Evolutionary conservation across 1,140 invertebrate genomes (phyloP), one percentile per base, ranked within the genome.

Genomic region (Plutomurus gul): DNA sequence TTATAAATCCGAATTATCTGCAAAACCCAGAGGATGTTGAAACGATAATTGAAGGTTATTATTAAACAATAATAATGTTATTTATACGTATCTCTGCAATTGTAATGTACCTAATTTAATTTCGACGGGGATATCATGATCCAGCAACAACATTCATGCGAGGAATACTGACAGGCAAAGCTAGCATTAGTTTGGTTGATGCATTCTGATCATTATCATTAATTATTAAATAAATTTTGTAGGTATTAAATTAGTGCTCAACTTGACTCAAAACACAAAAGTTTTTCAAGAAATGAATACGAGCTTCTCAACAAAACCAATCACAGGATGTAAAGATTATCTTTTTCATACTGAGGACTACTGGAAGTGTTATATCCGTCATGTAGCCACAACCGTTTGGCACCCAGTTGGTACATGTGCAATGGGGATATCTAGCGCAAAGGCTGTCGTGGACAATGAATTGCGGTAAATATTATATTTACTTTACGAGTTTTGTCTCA

Each of bases 371-470:
- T 20, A n/a, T 16, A 8, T 56, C 20, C 51, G 51, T 11, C 22
- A 56, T 20, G 8, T 16, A 8, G 51, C 20, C 51, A 56, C 51
- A 8, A 56, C 51, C 20, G 22, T 11, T 8, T 56, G 22, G 13
- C 51, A 56, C 20, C 51, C 51, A 10, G 51, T 56, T 56, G 51
- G 51, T 7, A 56, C 51, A 11, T 56, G 51, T 20, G 20, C 7
- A 22, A 95, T 95, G 94, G 93, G 93, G 10, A 89, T 90, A 0
- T 84, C 84, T 6, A 84, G 76, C 11, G 60, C 60, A 10, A 27
- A 27, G 7, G 20, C 60, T 16, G 60, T 70, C 60, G 60, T 70
- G 8, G 60, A 70, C 30, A 30, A 4, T 11, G 10, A 16, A n/a
- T 20, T 56, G 10, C 8, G 51, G 51, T 56, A n/a, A n/a, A n/a